These are phyloP conservation scores for Malachius bipustulatus DNA, from an alignment of 2,888 invertebrate genomes.

Conservation along the genomic window DNA sequence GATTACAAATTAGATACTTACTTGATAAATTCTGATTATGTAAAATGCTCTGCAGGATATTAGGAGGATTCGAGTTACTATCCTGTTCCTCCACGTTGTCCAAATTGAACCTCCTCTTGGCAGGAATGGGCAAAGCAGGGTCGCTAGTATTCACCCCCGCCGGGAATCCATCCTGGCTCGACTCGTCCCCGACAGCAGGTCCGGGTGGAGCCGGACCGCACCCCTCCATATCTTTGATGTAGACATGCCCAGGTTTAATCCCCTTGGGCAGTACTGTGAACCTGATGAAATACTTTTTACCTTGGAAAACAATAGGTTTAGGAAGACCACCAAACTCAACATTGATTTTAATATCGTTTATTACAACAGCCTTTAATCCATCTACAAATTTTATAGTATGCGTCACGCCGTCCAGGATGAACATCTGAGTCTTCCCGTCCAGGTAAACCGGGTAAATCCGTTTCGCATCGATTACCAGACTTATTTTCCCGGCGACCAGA, in stretches of 20 bases:
- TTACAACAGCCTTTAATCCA: constrained; percentile 59
- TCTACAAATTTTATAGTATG: constrained; percentile 73
- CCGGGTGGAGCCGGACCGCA: constrained; percentile 13
- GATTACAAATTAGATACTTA: constrained; percentile 26
- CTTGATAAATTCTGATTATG: constrained; percentile 31
- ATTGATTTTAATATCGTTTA: constrained; percentile 66
- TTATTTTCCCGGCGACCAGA: constrained; percentile 73
- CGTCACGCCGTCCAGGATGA: constrained; percentile 57
- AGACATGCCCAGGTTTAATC: constrained; percentile 56
- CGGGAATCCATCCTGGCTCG: constrained; percentile 21
- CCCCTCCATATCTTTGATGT: constrained; percentile 58
- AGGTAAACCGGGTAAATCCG: constrained; percentile 69
- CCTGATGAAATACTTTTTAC: constrained; percentile 65
- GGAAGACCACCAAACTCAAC: constrained; percentile 78
- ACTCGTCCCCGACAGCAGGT: constrained; percentile 22
- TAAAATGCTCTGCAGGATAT: constrained; percentile 29
- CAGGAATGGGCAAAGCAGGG: constrained; percentile 26
- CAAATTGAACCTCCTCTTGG: constrained; percentile 17
- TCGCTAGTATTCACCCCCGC: constrained; percentile 24
- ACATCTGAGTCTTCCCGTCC: constrained; percentile 72
- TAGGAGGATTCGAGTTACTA: constrained; percentile 31
- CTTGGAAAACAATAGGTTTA: constrained; percentile 61
- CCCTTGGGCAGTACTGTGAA: constrained; percentile 68
- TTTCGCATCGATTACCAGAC: constrained; percentile 69
- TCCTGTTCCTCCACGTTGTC: constrained; percentile 26